These are phyloP conservation scores for Caiman crocodilus DNA, from an alignment of 2,797 vertebrate genomes.

Conservation along the genomic window DNA sequence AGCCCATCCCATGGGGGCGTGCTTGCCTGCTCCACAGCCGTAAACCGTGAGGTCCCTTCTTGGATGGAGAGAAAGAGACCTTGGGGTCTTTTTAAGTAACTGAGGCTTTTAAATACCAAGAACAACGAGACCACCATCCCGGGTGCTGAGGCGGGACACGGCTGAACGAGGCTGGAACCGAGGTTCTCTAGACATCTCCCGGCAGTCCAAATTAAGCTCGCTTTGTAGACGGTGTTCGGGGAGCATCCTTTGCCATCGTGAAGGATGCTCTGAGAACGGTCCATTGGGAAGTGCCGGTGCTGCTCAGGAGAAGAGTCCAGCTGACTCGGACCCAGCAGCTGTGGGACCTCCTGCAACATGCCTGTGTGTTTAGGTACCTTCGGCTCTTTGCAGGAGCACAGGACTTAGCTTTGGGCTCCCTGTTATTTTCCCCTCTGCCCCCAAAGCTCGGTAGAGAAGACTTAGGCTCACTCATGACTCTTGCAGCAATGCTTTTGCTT, in stretches of 20 bases:
- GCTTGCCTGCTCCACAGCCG: not conserved
- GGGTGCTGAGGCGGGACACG: not conserved
- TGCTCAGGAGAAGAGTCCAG: not conserved
- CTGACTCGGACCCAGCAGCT: fast-evolving
- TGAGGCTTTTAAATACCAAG: not conserved
- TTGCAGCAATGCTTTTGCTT: not conserved
- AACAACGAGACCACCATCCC: not conserved
- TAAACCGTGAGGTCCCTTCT: not conserved
- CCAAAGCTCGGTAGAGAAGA: fast-evolving
- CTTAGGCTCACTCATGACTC: fast-evolving
- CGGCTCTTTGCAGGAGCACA: not conserved
- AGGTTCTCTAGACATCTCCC: not conserved
- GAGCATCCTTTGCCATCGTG: not conserved
- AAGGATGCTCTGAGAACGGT: not conserved
- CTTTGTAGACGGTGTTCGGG: not conserved
- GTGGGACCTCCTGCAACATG: fast-evolving
- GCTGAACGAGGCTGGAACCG: not conserved
- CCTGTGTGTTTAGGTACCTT: not conserved
- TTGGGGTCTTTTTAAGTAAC: not conserved
- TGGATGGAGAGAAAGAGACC: not conserved
- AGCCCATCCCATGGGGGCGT: too few species aligned
- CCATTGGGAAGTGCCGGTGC: fast-evolving
- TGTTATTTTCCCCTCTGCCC: not conserved
- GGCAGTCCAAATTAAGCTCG: not conserved
- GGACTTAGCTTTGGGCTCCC: fast-evolving